Evolutionary conservation across 2,888 invertebrate species (phyloP), one percentile per base, ranked within the genome.

Genomic region (Hydroisotoma schaefferi): DNA sequence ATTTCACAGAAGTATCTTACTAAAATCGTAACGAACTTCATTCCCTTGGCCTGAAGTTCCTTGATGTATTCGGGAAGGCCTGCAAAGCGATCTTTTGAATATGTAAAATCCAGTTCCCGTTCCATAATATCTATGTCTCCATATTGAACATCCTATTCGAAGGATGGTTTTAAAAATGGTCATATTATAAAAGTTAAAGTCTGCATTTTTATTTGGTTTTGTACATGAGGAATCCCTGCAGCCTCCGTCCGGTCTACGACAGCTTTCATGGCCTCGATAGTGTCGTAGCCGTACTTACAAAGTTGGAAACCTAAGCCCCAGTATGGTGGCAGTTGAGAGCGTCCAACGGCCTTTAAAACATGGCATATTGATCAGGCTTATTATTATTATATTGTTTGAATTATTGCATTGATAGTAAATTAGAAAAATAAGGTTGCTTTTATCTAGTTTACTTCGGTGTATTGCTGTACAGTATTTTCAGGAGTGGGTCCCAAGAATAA

Each of bases 271-370:
- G 80, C 80, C 57, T 85, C 83, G 61, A 87, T 75, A 26, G 81
- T 81, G 54, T 82, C 81, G 74, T 88, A 88, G 15, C 86, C 85
- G 74, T 77, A 85, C n/a, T 61, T 83, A 81, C 90, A 88, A 29
- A 93, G 78, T 77, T 94, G 93, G 77, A 91, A 93, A 1, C 93
- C 94, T 0, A 94, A 81, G 0, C 86, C 80, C 92, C 92, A 94
- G 75, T 88, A 90, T 0, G 92, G 90, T 1, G 92, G 92, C 82
- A 93, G 81, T 74, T 83, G 83, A 0, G 91, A 88, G 57, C 82
- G 79, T 0, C 91, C 91, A 5, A 92, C 81, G 10, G 70, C 70
- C 68, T 61, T 20, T 46, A 46, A 6, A 47, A 20, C 5, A 56
- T 46, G 15, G 4, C 20, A 46, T 20, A 10, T 43, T 6, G 18